phyloP scores from a whole-genome alignment of 2,113 vertebrate genomes.

The Tachysurus vachellii region DNA sequence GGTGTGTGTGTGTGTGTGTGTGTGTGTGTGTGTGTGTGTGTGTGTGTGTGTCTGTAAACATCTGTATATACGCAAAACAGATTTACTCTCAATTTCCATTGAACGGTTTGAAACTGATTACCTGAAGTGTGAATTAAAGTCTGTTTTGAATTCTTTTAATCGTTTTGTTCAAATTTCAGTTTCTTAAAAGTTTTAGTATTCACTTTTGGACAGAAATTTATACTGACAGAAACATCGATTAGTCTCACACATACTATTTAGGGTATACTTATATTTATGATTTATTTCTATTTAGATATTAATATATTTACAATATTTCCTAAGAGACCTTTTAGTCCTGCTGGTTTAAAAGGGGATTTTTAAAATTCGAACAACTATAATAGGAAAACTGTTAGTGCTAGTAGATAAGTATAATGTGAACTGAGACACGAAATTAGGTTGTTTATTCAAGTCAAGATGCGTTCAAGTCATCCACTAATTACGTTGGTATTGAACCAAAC shows the following conservation, averaged over 20 bases:
- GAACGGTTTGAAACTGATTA: neutral
- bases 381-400: neutral
- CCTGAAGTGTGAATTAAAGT: neutral
- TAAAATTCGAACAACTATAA: neutral
- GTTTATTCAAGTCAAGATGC: neutral
- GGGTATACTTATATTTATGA: too few relatives aligned
- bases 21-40: slow-evolving; percentile 15
- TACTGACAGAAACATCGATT: neutral
- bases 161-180: neutral
- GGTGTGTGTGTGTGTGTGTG: neutral
- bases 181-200: neutral
- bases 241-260: neutral
- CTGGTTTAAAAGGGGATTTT: neutral
- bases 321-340: neutral
- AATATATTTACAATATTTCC: neutral
- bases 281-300: too few relatives aligned
- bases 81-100: neutral
- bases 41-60: slow-evolving; percentile 1
- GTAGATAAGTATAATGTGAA: neutral
- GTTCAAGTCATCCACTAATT: neutral
- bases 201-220: neutral
- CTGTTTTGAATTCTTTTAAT: neutral
- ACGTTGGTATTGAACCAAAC: neutral
- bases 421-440: neutral
- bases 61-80: slow-evolving; percentile 5